Conservation (phyloP, 2,113 vertebrate genomes). For the Nerophis lumbriciformis region DNA sequence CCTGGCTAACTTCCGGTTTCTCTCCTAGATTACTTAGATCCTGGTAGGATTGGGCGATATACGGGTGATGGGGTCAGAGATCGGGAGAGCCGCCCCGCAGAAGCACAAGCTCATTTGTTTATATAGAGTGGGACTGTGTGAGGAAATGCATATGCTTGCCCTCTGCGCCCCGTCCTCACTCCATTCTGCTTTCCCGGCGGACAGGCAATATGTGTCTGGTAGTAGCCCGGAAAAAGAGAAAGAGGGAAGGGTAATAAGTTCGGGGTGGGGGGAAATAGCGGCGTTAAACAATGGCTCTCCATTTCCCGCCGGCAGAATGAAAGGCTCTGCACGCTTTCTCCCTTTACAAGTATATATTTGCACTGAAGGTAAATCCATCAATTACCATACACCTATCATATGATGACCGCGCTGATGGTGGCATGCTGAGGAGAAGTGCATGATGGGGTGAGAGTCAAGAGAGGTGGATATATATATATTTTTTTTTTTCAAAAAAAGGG, state of each 20-base stretch:
- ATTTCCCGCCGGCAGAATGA: conserved; percentile 66
- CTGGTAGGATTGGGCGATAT: too few relatives aligned
- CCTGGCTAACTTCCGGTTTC: too few relatives aligned
- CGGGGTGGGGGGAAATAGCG: conserved; percentile 75
- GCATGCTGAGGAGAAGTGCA: conserved; percentile 36
- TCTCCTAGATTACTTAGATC: too few relatives aligned
- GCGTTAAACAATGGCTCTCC: conserved; percentile 77
- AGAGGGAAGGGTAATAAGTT: conserved; percentile 66
- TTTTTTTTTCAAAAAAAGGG: conserved; percentile 17
- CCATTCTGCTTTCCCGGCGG: conserved; percentile 65
- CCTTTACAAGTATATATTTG: conserved; percentile 75
- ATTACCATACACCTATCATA: conserved; percentile 74
- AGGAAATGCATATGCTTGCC: conserved; percentile 74
- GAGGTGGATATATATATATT: conserved; percentile 2
- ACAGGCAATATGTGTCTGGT: conserved; percentile 72
- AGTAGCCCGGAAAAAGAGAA: conserved; percentile 26
- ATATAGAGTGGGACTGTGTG: conserved; percentile 63
- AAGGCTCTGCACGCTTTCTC: conserved; percentile 58
- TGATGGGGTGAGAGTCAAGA: conserved; percentile 2
- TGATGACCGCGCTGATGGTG: conserved; percentile 73
- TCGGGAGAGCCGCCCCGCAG: conserved; percentile 46
- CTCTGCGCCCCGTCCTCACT: conserved; percentile 47
- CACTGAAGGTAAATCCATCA: conserved; percentile 78
- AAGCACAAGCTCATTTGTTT: conserved; percentile 72
- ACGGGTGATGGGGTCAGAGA: conserved; percentile 70